Conservation (phyloP, 1,140 invertebrate genomes). For the Pseudobourletiella spinata region DNA sequence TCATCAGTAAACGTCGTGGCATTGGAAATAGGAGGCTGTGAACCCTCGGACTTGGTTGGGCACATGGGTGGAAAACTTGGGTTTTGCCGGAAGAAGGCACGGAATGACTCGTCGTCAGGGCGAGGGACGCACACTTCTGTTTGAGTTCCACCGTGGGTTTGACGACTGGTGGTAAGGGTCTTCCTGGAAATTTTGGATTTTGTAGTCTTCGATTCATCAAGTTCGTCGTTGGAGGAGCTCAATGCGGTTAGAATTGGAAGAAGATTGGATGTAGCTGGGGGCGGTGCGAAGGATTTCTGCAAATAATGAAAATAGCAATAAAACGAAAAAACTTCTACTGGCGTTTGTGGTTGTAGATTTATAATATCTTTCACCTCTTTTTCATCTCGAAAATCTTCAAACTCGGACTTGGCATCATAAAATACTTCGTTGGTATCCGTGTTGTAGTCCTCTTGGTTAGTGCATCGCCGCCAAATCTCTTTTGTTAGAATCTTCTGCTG, state of each 20-base stretch:
- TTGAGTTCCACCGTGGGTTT: not conserved
- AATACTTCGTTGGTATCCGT: not conserved
- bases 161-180: not conserved
- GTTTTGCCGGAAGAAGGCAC: conserved; percentile 19
- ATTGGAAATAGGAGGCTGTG: not conserved
- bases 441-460: conserved; percentile 5
- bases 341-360: too few species aligned
- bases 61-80: not conserved
- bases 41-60: not conserved
- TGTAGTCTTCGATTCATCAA: conserved; percentile 13
- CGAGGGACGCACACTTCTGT: conserved; percentile 19
- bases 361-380: too few species aligned
- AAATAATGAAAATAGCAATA: too few species aligned
- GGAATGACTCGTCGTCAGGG: conserved; percentile 29
- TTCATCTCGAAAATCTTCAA: too few species aligned
- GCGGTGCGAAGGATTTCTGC: not conserved
- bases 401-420: not conserved
- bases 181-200: not conserved
- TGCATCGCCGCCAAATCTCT: conserved; percentile 30
- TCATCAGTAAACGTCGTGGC: not conserved
- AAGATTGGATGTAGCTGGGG: conserved; percentile 31
- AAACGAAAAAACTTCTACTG: too few species aligned
- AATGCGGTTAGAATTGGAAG: conserved; percentile 30
- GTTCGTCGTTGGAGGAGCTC: conserved; percentile 34
- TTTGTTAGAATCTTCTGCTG: conserved; percentile 8